Percentiles rank a stretch among this genome's conserved stretches.
These are phyloP conservation scores for Thryonomys swinderianus DNA, from an alignment of 2,113 vertebrate genomes.

Conservation along the genomic window DNA sequence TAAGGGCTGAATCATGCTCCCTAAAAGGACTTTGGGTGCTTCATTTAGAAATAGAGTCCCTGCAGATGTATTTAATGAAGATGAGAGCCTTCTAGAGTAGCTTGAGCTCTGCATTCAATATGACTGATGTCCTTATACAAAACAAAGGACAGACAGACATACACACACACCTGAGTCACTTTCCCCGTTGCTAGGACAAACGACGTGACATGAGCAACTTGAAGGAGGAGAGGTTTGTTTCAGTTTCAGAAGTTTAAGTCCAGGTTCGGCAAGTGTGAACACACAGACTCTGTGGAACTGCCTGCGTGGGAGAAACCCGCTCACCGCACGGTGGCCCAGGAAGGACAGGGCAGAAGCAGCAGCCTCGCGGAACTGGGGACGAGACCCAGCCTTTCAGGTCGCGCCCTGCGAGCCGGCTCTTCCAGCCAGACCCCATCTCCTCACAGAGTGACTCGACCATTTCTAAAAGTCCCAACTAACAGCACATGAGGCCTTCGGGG, in stretches of 20 bases:
- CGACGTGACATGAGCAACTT: not conserved
- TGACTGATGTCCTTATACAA: not conserved
- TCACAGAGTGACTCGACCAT: not conserved
- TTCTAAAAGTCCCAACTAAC: not conserved
- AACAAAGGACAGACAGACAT: not conserved
- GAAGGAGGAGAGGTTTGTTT: not conserved
- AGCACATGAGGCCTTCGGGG: not conserved
- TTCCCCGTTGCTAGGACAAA: not conserved
- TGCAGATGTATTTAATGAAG: conserved; percentile 1
- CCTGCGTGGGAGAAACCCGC: no score
- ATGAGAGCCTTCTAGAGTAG: not conserved
- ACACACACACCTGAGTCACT: not conserved
- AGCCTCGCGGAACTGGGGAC: not conserved
- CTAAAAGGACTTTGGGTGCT: not conserved
- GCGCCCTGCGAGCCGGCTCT: not conserved
- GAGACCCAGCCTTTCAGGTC: not conserved
- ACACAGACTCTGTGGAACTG: not conserved
- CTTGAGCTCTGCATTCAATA: not conserved
- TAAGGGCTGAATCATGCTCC: not conserved
- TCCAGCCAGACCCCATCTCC: not conserved
- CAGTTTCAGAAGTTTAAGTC: not conserved
- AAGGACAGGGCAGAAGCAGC: not conserved
- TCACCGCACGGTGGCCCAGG: not conserved
- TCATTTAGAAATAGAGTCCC: not conserved
- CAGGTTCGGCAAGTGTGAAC: not conserved